Evolutionary conservation across 2,113 vertebrate genomes (phyloP), one percentile per base, ranked within the genome.

Genomic region (Cyanistes caeruleus): DNA sequence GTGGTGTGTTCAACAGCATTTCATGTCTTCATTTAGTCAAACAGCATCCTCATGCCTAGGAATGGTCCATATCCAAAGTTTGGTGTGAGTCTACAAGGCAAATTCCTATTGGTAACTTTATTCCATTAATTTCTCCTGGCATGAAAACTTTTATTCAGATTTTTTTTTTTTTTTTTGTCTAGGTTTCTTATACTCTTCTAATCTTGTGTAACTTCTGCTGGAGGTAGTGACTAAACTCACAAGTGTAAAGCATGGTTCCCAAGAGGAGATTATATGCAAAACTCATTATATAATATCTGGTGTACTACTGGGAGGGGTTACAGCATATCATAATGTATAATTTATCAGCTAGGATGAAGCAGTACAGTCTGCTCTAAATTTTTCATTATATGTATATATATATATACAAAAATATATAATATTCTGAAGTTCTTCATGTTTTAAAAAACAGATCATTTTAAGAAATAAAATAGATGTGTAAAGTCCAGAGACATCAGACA

Each of bases 11-110:
- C 30, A 55, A 60, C 35, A 6, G 15, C 1, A 25, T 59, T 62
- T 28, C 4, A 25, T 20, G 10, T 19, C 37, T 35, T 74, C 0
- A 0, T 67, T 78, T 23, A 58, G 17, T 24, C 37, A 33, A 79
- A 55, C 0, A 0, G 0, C 25, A 49, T 87, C 43, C 64, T 69
- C 0, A 0, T 46, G 30, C 23, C 37, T 60, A 33, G 25, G 30
- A 33, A 21, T 23, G 22, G 5, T 60, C 30, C 37, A 31, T 13
- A 31, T 20, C 20, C 10, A 76, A 73, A 70, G 9, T 10, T 80
- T 48, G 77, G 37, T 30, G 9, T 15, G 35, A 84, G 13, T 9
- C 15, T 82, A 20, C 15, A 0, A 0, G 22, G 12, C 7, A 87
- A 69, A 81, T 25, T 65, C 16, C 2, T 28, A 2, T 9, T 52